Conservation (phyloP, 2,113 vertebrate species). For the Hippocampus guttulatus region DNA sequence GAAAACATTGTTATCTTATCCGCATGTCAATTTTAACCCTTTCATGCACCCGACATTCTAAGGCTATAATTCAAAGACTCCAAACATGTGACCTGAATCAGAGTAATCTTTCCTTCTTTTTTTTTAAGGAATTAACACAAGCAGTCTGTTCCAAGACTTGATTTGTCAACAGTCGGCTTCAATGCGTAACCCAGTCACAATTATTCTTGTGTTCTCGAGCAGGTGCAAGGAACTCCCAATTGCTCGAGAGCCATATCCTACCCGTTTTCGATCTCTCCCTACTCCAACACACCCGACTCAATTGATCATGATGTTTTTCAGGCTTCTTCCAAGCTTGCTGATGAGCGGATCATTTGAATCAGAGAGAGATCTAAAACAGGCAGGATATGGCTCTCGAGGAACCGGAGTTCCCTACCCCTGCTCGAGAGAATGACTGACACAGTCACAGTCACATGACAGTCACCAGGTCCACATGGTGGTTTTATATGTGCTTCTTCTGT, state of each 20-base stretch:
- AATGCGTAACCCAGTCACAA: neutral
- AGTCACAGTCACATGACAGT: constrained; percentile 53
- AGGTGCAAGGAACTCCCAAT: too few species aligned
- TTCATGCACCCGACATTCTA: constrained; percentile 3
- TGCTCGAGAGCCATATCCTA: too few species aligned
- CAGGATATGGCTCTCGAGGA: too few species aligned
- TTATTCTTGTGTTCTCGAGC: neutral
- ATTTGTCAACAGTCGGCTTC: neutral
- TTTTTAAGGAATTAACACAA: neutral
- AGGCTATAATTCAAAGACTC: constrained; percentile 15
- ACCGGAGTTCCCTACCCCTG: too few species aligned
- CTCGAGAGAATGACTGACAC: neutral
- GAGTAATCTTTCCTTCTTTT: neutral
- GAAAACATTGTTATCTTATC: neutral
- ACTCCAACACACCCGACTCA: too few species aligned
- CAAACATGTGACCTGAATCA: neutral
- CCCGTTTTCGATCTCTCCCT: too few species aligned
- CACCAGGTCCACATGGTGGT: constrained; percentile 23
- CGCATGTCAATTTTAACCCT: neutral
- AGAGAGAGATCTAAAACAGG: too few species aligned
- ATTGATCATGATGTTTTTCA: too few species aligned
- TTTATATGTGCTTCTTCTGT: constrained; percentile 12
- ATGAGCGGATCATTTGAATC: too few species aligned
- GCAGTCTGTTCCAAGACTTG: neutral
- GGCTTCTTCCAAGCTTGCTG: too few species aligned